Conservation (phyloP, 2,797 vertebrate genomes). For the Meda fulgida region DNA sequence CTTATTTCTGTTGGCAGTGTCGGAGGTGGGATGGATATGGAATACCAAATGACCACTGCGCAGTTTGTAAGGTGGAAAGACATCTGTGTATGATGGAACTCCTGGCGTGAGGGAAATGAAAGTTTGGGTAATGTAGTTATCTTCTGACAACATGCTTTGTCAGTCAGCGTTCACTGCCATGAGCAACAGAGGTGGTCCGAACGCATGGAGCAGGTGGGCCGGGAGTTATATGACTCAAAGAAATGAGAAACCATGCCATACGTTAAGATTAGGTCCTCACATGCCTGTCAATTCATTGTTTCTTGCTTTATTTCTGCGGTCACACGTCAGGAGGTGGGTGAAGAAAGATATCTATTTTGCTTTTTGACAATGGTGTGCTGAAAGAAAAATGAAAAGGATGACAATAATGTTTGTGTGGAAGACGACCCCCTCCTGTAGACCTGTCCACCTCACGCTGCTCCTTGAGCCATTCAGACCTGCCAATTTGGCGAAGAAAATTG, state of each 20-base stretch:
- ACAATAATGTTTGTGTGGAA: conserved; percentile 70
- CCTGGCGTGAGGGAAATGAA: conserved; percentile 63
- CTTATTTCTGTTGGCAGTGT: conserved; percentile 33
- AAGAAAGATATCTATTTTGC: conserved; percentile 80
- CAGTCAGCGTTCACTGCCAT: conserved; percentile 33
- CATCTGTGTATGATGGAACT: conserved; percentile 49
- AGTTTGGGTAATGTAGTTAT: conserved; percentile 65
- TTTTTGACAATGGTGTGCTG: conserved; percentile 77
- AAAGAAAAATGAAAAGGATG: conserved; percentile 80
- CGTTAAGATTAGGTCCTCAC: conserved; percentile 65
- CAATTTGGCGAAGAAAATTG: conserved; percentile 73
- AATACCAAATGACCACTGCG: conserved; percentile 48
- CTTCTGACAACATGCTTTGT: conserved; percentile 49
- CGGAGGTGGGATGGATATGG: conserved; percentile 44
- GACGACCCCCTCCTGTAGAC: conserved; percentile 47
- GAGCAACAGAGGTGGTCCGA: conserved; percentile 61
- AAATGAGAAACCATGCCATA: conserved; percentile 72
- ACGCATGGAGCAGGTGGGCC: conserved; percentile 48
- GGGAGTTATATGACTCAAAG: conserved; percentile 66
- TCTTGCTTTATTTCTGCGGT: conserved; percentile 68
- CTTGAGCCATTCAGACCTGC: conserved; percentile 74
- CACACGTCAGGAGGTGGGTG: conserved; percentile 64
- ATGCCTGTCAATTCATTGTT: conserved; percentile 67
- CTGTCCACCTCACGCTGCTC: conserved; percentile 70
- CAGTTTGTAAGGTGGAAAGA: conserved; percentile 53